A percentile compares a stretch with the other conserved stretches of the same genome.
Conservation (phyloP, 2,888 invertebrate species). For the Antheraea yamamai region DNA sequence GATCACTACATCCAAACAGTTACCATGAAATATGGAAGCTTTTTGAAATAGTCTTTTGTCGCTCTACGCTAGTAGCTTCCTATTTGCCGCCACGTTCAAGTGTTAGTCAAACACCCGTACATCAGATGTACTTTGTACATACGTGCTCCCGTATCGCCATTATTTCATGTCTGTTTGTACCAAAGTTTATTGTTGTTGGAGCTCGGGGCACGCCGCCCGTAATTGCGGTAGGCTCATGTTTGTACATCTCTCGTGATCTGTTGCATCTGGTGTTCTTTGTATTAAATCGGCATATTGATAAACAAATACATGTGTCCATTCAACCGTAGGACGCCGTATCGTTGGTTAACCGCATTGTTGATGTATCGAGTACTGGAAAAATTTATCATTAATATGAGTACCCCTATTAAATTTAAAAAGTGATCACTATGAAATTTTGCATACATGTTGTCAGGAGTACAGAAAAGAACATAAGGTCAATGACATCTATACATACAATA, state of each 20-base stretch:
- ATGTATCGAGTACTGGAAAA: not conserved
- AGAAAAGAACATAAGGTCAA: no score
- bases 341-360: constrained; percentile 5
- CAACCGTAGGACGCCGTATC: not conserved
- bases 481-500: no score
- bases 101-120: constrained; percentile 58
- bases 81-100: constrained; percentile 51
- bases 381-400: not conserved
- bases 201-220: constrained; percentile 24
- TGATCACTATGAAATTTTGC: no score
- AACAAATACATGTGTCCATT: constrained; percentile 17
- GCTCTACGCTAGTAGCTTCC: constrained; percentile 27
- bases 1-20: not conserved
- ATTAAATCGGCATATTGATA: constrained; percentile 15
- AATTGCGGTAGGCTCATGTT: constrained; percentile 38
- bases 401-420: no score
- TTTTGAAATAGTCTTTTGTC: not conserved
- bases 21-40: not conserved
- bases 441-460: no score
- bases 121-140: constrained; percentile 18
- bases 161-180: constrained; percentile 18
- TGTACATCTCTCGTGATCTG: constrained; percentile 31
- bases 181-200: constrained; percentile 48
- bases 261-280: constrained; percentile 30
- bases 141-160: constrained; percentile 18